Conservation (phyloP, 2,888 invertebrate genomes). For the Lottia scabra region DNA sequence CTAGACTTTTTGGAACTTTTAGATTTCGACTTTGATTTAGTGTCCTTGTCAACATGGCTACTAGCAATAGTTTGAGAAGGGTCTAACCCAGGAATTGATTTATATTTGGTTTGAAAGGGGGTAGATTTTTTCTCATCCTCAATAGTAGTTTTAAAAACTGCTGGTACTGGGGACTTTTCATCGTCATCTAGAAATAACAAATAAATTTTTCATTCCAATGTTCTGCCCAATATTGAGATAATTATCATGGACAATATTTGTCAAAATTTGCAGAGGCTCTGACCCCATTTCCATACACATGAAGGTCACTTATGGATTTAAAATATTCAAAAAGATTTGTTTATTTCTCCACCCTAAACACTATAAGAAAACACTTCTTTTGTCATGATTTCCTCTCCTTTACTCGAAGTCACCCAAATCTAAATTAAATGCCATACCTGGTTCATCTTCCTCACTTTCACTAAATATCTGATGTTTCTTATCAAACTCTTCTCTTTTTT, state of each 20-base stretch:
- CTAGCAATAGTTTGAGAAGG: constrained; percentile 14
- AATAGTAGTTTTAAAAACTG: constrained; percentile 46
- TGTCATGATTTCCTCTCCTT: no score
- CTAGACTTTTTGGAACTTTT: constrained; percentile 5
- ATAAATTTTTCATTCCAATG: neutral
- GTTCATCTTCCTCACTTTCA: constrained; percentile 36
- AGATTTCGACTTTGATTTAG: neutral
- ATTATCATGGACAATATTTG: no score
- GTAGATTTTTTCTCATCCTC: constrained; percentile 41
- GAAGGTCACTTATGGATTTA: no score
- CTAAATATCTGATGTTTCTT: constrained; percentile 35
- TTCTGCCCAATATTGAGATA: no score
- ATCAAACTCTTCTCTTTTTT: constrained; percentile 47
- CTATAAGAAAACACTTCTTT: no score
- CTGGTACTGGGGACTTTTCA: constrained; percentile 30
- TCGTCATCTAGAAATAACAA: constrained; percentile 26
- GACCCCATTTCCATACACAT: no score
- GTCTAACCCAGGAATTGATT: constrained; percentile 52
- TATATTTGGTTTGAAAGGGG: constrained; percentile 45
- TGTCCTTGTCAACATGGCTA: constrained; percentile 6
- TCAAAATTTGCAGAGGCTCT: no score
- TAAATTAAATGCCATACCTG: no score
- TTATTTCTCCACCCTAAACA: no score
- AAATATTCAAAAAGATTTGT: no score
- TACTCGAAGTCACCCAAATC: no score